Conservation (phyloP, 2,888 invertebrate genomes). For the Apodemia zela region DNA sequence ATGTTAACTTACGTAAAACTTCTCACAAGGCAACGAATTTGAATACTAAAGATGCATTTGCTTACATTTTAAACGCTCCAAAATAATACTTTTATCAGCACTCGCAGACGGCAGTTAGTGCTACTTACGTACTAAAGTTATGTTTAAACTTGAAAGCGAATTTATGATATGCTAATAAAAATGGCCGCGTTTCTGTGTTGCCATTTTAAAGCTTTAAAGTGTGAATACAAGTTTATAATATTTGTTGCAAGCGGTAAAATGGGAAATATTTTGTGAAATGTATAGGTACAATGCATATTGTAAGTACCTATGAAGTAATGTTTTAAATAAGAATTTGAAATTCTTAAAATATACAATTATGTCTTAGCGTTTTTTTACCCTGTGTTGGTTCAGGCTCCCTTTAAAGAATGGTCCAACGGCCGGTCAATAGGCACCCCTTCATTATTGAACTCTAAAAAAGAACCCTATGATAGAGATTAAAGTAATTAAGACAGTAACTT, state of each 20-base stretch:
- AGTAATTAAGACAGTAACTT: background rate
- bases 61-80: slow-evolving; percentile 32
- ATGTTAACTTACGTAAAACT: background rate
- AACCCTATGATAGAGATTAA: background rate
- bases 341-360: no score
- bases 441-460: background rate
- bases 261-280: background rate
- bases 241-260: slow-evolving; percentile 4
- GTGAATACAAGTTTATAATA: slow-evolving; percentile 14
- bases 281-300: background rate
- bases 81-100: slow-evolving; percentile 52
- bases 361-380: no score
- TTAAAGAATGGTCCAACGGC: no score
- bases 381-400: no score
- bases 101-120: slow-evolving; percentile 44
- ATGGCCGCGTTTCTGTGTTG: slow-evolving; percentile 18
- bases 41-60: slow-evolving; percentile 23
- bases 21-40: slow-evolving; percentile 2
- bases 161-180: slow-evolving; percentile 29
- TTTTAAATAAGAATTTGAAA: background rate
- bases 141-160: slow-evolving; percentile 31
- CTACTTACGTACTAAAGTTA: slow-evolving; percentile 34
- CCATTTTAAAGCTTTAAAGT: slow-evolving; percentile 14
- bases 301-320: background rate
- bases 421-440: background rate